These are phyloP conservation scores for Columbina picui DNA, from an alignment of 2,113 vertebrate genomes.

Conservation along the genomic window DNA sequence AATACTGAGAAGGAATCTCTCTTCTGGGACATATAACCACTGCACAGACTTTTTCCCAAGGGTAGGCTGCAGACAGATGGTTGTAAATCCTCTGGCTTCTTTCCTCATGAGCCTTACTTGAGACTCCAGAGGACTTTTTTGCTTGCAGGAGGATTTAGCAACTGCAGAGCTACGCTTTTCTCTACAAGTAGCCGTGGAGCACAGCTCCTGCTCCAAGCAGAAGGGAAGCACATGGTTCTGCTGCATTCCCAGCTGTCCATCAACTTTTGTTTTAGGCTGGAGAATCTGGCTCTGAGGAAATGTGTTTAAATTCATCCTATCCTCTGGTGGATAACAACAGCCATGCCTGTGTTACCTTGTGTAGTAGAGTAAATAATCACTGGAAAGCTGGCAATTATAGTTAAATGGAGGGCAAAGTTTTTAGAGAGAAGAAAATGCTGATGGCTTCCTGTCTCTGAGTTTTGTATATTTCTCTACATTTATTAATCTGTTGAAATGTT, in stretches of 20 bases:
- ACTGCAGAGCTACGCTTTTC: background rate
- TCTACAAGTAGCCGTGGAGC: background rate
- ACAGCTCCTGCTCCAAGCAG: constrained; percentile 18
- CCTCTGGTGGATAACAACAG: background rate
- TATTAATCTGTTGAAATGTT: constrained; percentile 24
- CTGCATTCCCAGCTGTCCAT: constrained; percentile 22
- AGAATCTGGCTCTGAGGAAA: constrained; percentile 37
- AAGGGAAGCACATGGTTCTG: constrained; percentile 42
- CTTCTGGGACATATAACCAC: background rate
- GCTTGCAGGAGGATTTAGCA: background rate
- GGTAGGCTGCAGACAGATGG: background rate
- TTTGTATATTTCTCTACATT: constrained; percentile 56
- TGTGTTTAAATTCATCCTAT: constrained; percentile 44
- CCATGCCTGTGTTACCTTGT: background rate
- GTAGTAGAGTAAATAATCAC: constrained; percentile 50
- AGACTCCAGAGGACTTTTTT: background rate
- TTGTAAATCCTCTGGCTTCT: constrained; percentile 49
- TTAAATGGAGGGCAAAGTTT: background rate
- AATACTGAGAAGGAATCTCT: background rate
- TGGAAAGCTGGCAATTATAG: constrained; percentile 19
- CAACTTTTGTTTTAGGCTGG: background rate
- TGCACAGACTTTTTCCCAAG: constrained; percentile 1
- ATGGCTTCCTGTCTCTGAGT: background rate
- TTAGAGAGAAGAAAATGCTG: constrained; percentile 1
- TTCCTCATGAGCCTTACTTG: background rate